Evolutionary conservation across 2,797 vertebrate species (phyloP).

Genomic region (Hozukius guyotensis): DNA sequence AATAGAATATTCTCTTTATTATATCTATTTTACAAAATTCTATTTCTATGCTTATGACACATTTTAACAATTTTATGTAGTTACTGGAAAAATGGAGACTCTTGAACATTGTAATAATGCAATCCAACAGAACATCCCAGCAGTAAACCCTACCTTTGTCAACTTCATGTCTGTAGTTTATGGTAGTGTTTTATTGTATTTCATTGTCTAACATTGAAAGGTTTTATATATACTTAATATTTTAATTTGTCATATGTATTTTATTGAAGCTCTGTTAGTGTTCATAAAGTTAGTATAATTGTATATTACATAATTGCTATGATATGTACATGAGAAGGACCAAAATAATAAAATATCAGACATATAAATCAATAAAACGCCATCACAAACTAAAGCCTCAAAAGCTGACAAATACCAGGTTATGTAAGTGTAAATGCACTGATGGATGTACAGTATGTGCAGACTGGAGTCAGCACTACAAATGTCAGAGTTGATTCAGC

Average conservation of each 20-base stretch:
- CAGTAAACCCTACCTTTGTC: not conserved
- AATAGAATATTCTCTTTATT: no score
- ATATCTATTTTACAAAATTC: no score
- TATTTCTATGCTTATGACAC: not conserved
- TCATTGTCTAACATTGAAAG: not conserved
- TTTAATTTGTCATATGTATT: no score
- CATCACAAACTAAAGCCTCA: not conserved
- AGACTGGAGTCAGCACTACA: slow-evolving; percentile 62
- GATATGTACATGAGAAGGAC: not conserved
- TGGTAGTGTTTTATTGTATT: not conserved
- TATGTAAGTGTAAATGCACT: not conserved
- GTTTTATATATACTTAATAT: no score
- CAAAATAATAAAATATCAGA: not conserved
- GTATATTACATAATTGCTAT: not conserved
- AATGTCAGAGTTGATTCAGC: slow-evolving; percentile 77
- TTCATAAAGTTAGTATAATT: no score
- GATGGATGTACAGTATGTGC: not conserved
- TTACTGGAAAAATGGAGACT: not conserved
- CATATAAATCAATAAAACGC: not conserved
- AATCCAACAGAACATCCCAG: not conserved
- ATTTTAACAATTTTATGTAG: not conserved
- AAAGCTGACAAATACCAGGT: not conserved
- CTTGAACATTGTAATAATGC: not conserved
- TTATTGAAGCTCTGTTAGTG: no score
- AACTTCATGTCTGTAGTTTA: not conserved